phyloP scores from a whole-genome alignment of 1,140 invertebrate genomes.

The Asobara japonica region DNA sequence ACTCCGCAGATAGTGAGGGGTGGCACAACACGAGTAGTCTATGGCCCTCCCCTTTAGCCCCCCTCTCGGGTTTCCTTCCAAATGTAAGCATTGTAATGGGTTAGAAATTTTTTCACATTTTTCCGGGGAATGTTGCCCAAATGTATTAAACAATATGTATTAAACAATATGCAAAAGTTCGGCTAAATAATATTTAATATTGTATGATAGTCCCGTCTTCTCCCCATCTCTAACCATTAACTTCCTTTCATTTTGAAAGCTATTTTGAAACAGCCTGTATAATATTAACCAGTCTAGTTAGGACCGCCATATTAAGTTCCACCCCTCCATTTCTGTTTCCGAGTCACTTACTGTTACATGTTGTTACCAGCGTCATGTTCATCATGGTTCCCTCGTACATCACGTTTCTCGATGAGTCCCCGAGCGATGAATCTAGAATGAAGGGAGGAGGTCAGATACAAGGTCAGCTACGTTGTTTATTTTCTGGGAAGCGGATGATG shows the following conservation, averaged over 20 bases:
- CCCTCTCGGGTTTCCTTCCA: no score
- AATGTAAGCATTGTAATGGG: no score
- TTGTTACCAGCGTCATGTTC: not conserved
- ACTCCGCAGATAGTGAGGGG: constrained; percentile 57
- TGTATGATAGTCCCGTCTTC: no score
- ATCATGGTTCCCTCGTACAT: not conserved
- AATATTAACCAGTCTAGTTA: no score
- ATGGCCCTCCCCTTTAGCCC: constrained; percentile 14
- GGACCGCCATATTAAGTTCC: no score
- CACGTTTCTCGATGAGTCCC: not conserved
- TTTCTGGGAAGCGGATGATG: constrained; percentile 36
- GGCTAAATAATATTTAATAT: no score
- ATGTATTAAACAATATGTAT: no score
- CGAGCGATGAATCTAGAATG: not conserved
- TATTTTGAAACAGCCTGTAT: no score
- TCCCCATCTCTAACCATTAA: no score
- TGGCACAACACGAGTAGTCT: constrained; percentile 20
- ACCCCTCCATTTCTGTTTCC: not conserved
- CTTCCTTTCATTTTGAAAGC: no score
- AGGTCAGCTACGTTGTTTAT: constrained; percentile 14
- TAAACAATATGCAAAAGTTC: no score
- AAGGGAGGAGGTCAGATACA: not conserved
- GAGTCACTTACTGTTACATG: constrained; percentile 22
- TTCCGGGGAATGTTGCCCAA: not conserved
- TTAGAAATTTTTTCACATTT: no score